Evolutionary conservation across 2,113 vertebrate genomes (phyloP).

Genomic region (Carassius carassius): DNA sequence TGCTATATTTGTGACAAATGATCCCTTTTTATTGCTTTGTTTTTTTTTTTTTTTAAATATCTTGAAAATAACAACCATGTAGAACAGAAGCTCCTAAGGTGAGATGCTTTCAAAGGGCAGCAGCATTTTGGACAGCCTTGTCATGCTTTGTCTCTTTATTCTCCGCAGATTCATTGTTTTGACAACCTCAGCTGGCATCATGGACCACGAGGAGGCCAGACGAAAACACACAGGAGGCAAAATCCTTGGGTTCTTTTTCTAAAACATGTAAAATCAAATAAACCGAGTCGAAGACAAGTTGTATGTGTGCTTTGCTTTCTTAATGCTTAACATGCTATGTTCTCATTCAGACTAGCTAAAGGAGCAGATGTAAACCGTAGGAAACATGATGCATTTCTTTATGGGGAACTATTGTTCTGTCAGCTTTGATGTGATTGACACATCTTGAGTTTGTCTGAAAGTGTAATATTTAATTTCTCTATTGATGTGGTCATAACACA

Average conservation of each 20-base stretch:
- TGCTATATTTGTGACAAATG: neutral
- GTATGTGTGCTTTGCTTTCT: constrained; percentile 54
- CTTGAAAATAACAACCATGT: neutral
- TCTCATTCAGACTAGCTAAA: neutral
- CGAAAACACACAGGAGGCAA: constrained; percentile 99
- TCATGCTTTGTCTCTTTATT: neutral
- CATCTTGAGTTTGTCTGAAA: neutral
- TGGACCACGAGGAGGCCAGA: constrained; percentile 99
- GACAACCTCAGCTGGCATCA: constrained; percentile 99
- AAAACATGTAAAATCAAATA: constrained; percentile 90
- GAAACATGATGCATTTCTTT: neutral
- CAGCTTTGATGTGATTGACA: neutral
- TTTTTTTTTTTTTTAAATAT: neutral
- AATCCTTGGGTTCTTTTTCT: constrained; percentile 99
- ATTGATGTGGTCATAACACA: neutral
- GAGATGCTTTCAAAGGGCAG: neutral
- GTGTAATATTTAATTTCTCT: neutral
- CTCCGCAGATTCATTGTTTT: constrained; percentile 90
- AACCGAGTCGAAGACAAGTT: constrained; percentile 77
- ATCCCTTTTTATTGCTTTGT: neutral
- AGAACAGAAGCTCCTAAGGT: neutral
- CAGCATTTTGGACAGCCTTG: neutral
- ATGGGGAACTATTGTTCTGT: neutral
- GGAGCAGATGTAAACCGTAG: too few species aligned
- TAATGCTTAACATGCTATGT: neutral